These are phyloP conservation scores for Laterallus jamaicensis DNA, from an alignment of 2,113 vertebrate genomes.

Conservation along the genomic window DNA sequence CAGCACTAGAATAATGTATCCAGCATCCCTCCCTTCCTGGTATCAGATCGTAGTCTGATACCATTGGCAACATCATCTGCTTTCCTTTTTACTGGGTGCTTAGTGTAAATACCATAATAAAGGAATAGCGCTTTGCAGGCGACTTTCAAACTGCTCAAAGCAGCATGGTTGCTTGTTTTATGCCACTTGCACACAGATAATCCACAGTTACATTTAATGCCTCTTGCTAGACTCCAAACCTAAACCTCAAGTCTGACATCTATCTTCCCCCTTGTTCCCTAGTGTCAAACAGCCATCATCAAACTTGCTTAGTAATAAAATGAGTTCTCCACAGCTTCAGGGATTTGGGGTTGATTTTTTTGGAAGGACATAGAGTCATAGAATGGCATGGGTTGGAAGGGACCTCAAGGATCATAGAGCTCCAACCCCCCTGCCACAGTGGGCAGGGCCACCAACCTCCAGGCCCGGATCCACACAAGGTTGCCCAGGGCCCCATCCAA, in stretches of 20 bases:
- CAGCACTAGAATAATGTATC: not conserved
- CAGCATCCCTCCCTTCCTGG: not conserved
- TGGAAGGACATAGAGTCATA: not conserved
- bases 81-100: not conserved
- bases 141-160: not conserved
- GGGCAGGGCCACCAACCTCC: too few species aligned
- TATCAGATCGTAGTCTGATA: not conserved
- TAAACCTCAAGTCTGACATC: not conserved
- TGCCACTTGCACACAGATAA: fast-evolving
- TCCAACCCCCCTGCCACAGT: too few species aligned
- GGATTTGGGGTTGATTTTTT: not conserved
- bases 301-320: not conserved
- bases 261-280: not conserved
- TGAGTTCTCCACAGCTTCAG: not conserved
- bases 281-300: not conserved
- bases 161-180: not conserved
- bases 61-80: not conserved
- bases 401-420: too few species aligned
- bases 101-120: not conserved
- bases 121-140: not conserved
- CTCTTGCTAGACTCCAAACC: not conserved
- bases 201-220: fast-evolving
- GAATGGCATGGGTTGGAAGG: too few species aligned
- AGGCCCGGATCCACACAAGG: too few species aligned
- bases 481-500: too few species aligned